Conservation (phyloP, 2,797 vertebrate species). For the Chaenodraco wilsoni region DNA sequence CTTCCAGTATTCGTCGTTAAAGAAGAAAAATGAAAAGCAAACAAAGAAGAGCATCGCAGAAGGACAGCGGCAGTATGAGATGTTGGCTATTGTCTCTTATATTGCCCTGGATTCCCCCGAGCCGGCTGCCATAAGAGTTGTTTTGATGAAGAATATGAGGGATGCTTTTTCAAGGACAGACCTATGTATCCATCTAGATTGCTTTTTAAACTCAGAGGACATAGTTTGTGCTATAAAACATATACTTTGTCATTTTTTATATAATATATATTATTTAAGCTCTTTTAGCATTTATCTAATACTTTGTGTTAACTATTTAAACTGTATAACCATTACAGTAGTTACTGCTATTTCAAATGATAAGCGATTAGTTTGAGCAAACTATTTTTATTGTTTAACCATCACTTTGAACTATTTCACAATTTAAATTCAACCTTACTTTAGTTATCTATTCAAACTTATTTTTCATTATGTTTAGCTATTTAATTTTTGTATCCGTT, state of each 20-base stretch:
- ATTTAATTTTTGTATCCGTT: not conserved
- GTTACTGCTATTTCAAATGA: not conserved
- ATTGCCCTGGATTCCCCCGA: slow-evolving; percentile 71
- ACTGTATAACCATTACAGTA: too few relatives aligned
- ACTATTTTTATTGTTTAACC: too few relatives aligned
- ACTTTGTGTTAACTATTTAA: not conserved
- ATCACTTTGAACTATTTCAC: not conserved
- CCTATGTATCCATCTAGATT: slow-evolving; percentile 32
- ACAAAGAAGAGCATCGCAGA: slow-evolving; percentile 25
- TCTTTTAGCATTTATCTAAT: not conserved
- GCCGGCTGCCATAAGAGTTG: slow-evolving; percentile 64
- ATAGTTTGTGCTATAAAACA: slow-evolving; percentile 45
- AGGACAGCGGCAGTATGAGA: slow-evolving; percentile 59
- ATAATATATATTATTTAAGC: not conserved
- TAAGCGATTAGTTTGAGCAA: not conserved
- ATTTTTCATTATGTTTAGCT: not conserved
- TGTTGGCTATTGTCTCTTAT: slow-evolving; percentile 69
- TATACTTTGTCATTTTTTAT: not conserved
- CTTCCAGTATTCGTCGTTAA: slow-evolving; percentile 70
- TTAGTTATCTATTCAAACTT: not conserved
- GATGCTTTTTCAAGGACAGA: slow-evolving; percentile 57
- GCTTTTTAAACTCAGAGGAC: slow-evolving; percentile 49
- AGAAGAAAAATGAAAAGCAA: slow-evolving; percentile 67
- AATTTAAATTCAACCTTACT: too few relatives aligned
- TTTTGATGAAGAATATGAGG: slow-evolving; percentile 74